phyloP scores from a whole-genome alignment of 2,113 vertebrate genomes.

The Scalopus aquaticus region DNA sequence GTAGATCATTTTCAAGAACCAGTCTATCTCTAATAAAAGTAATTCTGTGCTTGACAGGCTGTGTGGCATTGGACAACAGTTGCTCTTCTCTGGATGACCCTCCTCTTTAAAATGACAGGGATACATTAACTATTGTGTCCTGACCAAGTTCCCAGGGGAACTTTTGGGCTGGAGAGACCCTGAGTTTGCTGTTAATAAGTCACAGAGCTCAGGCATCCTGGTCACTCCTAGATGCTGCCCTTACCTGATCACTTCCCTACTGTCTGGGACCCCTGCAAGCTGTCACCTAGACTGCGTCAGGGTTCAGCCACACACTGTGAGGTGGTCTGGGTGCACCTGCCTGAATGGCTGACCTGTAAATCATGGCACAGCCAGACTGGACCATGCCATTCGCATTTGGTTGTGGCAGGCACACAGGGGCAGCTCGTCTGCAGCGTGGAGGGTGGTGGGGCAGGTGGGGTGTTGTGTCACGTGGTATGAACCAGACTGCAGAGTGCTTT shows the following conservation, averaged over 20 bases:
- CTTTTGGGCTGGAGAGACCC: background rate
- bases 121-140: accelerated
- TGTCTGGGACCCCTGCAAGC: background rate
- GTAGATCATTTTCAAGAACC: background rate
- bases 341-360: background rate
- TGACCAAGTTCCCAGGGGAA: background rate
- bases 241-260: background rate
- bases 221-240: background rate
- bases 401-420: background rate
- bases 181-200: background rate
- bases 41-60: background rate
- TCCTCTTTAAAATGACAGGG: background rate
- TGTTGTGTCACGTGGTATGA: background rate
- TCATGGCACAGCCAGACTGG: background rate
- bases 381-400: background rate
- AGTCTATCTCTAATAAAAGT: background rate
- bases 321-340: background rate
- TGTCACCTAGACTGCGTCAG: background rate
- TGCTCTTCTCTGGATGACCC: background rate
- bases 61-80: background rate
- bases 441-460: background rate
- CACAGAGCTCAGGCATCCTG: background rate
- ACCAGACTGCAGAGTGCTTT: background rate
- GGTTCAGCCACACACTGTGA: background rate
- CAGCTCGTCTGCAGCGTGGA: background rate